A percentile compares a stretch with the other conserved stretches of the same genome.
phyloP scores from a whole-genome alignment of 1,140 invertebrate genomes.

The Drosophila subobscura region DNA sequence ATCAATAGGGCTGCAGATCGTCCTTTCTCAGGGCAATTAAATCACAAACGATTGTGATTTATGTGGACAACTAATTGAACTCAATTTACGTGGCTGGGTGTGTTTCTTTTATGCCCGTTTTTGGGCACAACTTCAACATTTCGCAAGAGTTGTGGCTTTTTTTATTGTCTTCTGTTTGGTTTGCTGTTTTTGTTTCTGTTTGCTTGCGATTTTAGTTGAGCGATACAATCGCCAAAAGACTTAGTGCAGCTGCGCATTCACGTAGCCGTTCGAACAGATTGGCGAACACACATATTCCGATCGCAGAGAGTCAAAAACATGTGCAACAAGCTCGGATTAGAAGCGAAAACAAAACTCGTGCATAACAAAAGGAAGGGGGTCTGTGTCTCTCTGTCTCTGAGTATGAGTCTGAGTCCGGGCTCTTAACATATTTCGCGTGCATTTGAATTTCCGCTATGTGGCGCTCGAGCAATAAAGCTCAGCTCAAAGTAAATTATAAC shows the following conservation, averaged over 20 bases:
- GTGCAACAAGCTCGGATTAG: constrained; percentile 55
- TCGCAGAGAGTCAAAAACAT: constrained; percentile 32
- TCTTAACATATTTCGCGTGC: constrained; percentile 75
- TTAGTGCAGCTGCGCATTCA: constrained; percentile 69
- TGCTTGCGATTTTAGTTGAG: constrained; percentile 28
- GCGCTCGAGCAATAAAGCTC: constrained; percentile 74
- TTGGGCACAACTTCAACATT: constrained; percentile 55
- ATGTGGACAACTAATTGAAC: constrained; percentile 50
- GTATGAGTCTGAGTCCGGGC: not conserved
- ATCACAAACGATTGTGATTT: constrained; percentile 39
- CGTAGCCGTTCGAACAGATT: constrained; percentile 60
- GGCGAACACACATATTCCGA: constrained; percentile 69
- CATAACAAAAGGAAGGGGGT: constrained; percentile 62
- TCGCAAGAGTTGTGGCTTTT: constrained; percentile 52
- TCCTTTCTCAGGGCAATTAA: constrained; percentile 32
- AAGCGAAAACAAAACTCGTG: constrained; percentile 66
- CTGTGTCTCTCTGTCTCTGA: too few species aligned
- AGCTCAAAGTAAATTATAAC: constrained; percentile 74
- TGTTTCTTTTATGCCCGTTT: constrained; percentile 46
- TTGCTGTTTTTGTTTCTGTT: constrained; percentile 5
- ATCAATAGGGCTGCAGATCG: not conserved
- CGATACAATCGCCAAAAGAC: constrained; percentile 64
- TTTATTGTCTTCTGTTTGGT: constrained; percentile 12
- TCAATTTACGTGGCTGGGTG: constrained; percentile 56
- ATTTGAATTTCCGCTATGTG: constrained; percentile 80